Base-by-base conservation (phyloP, 2,113 vertebrate genomes). In the Eclectus roratus region DNA sequence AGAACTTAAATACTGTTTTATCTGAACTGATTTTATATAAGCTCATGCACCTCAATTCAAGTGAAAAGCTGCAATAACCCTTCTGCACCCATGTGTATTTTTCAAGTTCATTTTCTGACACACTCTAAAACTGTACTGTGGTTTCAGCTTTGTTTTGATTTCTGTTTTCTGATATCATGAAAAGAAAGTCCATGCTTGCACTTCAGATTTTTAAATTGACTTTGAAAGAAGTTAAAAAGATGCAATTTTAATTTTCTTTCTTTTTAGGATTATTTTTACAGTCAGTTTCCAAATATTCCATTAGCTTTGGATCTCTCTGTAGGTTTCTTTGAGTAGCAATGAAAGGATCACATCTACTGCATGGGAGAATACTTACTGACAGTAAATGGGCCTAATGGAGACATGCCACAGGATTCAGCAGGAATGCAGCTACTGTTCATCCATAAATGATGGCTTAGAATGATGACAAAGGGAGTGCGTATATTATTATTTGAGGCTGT, bases 341-440 rank as follows among this genome's bases (percentile, higher is more conserved):
- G 41, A 80, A 81, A 90, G 17, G 33, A 83, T 85, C 64, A 74
- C 37, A 49, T 58, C 37, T 58, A 65, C 13, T 18, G 9, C 1
- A 11, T 64, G 78, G 46, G 37, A 77, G 16, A 78, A 82, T 93
- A 33, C 87, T 91, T 95, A 66, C 77, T 96, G 81, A 88, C 52
- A 85, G 58, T 84, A 96, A 97, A 94, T 91, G 66, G 60, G 18
- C 64, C 47, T 93, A 91, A 93, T 97, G 95, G 92, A 87, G 61
- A 93, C 25, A 73, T 31, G 80, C 46, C 84, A 91, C 77, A 83
- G 63, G 39, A 77, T 89, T 97, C 85, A 94, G 71, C 65, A 85
- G 77, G 88, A 93, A 71, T 94, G 88, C 76, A 74, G 49, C 10
- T 73, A 74, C 77, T 80, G 39, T 82, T 82, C 88, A 58, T 73